Conservation (phyloP, 2,888 invertebrate genomes). For the Congeria kusceri region DNA sequence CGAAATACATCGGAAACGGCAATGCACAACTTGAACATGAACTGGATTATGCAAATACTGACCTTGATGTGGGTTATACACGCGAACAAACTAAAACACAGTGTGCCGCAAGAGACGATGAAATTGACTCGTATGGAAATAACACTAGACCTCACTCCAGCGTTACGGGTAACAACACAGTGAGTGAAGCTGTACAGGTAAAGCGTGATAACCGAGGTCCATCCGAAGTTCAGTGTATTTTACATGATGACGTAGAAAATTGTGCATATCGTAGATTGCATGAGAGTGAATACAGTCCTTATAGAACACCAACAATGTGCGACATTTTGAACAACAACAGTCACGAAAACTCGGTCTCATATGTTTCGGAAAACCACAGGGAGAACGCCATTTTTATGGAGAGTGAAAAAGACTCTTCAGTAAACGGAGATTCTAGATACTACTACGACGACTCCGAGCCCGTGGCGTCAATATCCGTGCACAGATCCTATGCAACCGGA, state of each 20-base stretch:
- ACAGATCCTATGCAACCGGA: conserved; percentile 60
- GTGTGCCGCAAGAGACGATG: background rate
- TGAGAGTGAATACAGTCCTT: no score
- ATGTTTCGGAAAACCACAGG: background rate
- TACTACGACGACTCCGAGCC: conserved; percentile 19
- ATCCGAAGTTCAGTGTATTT: background rate
- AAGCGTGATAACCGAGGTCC: background rate
- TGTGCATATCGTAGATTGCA: background rate
- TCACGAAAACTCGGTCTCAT: background rate
- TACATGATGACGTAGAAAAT: background rate
- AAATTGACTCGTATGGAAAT: background rate
- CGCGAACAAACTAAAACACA: no score
- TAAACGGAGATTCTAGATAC: conserved; percentile 22
- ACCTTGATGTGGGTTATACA: no score
- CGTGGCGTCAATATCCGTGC: conserved; percentile 47
- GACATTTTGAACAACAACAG: conserved; percentile 47
- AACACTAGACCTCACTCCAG: no score
- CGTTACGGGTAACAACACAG: no score
- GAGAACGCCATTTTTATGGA: background rate
- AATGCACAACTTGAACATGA: conserved; percentile 22
- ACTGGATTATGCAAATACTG: background rate
- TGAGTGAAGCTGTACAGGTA: no score
- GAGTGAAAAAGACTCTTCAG: conserved; percentile 5
- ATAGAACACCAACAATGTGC: background rate
- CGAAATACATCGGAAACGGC: conserved; percentile 43